Base-by-base conservation (phyloP, 2,113 vertebrate genomes). In the Syngnathus typhle region DNA sequence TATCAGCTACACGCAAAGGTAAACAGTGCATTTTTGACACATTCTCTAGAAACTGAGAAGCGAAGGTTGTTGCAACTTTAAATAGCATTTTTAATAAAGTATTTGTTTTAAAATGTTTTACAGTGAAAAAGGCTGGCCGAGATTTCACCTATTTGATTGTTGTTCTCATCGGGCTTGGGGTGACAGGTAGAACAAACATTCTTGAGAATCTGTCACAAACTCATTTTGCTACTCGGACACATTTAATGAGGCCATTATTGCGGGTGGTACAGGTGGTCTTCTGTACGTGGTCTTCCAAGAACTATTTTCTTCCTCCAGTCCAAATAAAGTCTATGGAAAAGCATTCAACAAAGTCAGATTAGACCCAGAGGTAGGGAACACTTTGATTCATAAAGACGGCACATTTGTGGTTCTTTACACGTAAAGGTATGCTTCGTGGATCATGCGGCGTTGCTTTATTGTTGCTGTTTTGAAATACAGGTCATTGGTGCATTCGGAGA, bases 261-360 rank as follows among this genome's bases (percentile, higher is more conserved):
- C 69, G 58, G 66, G 60, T 47, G 32, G 70, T 12, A 72, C 63
- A 99, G 97, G 95, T 74, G 94, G 93, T 66, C 88, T 99, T 74
- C 86, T 98, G 18, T 99, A 95, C 81, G 91, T 95, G 47, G 88
- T 98, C 69, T 98, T 98, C 82, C 94, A 93, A 89, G 97, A 99
- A 81, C 88, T 99, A 0, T 95, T 99, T 82, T 98, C 95, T 58
- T 93, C 96, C 72, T 93, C 92, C 47, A 98, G 97, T 84, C 96
- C 96, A 44, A 95, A 87, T 90, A 96, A 94, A 84, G 87, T 98
- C 41, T 98, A 96, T 58, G 93, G 94, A 47, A 92, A 93, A 79
- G 93, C 96, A 46, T 93, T 98, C 69, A 85, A 95, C 68, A 95
- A 92, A 85, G 95, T 96, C 90, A 92, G 83, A 88, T 83, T 87